Evolutionary conservation across 2,888 invertebrate species (phyloP), one percentile per base, ranked within the genome.

Genomic region (Buathra laborator): DNA sequence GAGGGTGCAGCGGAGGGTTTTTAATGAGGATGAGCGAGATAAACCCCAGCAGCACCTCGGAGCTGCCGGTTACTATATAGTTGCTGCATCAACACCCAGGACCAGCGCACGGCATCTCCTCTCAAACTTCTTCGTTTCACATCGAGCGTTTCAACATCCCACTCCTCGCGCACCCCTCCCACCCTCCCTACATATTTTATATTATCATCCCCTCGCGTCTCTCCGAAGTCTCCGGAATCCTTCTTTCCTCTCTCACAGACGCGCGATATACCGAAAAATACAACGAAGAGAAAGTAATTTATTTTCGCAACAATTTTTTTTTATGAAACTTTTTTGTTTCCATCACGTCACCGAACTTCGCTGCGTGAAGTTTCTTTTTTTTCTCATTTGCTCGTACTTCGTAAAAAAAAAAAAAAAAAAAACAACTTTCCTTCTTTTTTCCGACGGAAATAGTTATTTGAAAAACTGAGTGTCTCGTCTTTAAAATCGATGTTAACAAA

Each of bases 1-100:
- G 85, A 85, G 88, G 89, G 84, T 59, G 86, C 86, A 81, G 85
- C 82, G 88, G 88, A 90, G 89, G 90, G 89, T 91, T 91, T 86
- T 91, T 93, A 93, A 93, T 92, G 93, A 92, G 92, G 92, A 92
- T 92, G 91, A 92, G 91, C 91, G 92, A 92, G 91, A 92, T 92
- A 92, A 92, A 84, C 83, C 70, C 66, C 64, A 77, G 74, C 56
- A 56, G 74, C 51, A 77, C 77, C 68, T 77, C 66, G 51, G 29
- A 29, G 66, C 46, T 46, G 6, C 16, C 24, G 12, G 44, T 16
- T 9, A 16, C 32, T 46, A 24, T 46, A 14, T 51, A 24, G 10
- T 43, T 43, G 64, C 64, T 66, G 24, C 66, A 76, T 76, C 66
- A 43, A 46, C 66, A 51, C 46, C 68, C 74, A 71, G 56, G 43